A percentile compares a stretch with the other conserved stretches of the same genome.
Conservation (phyloP, 2,797 vertebrate species). For the Pipistrellus kuhlii region DNA sequence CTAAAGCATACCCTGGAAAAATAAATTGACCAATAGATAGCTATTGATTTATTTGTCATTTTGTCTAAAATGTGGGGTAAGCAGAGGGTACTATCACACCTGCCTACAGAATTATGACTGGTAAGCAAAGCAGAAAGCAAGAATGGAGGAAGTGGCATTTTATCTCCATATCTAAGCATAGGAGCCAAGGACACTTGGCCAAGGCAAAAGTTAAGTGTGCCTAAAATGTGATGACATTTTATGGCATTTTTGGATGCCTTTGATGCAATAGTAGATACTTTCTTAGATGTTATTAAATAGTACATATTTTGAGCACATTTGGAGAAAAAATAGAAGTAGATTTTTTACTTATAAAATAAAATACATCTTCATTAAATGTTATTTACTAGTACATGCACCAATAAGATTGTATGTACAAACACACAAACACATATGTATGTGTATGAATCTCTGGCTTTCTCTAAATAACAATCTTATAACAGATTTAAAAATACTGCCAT, state of each 20-base stretch:
- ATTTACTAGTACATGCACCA: not conserved
- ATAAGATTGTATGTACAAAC: not conserved
- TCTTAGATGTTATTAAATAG: not conserved
- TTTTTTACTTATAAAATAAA: not conserved
- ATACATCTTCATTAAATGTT: not conserved
- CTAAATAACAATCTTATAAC: not conserved
- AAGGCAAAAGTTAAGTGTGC: not conserved
- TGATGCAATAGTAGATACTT: not conserved
- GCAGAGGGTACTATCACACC: not conserved
- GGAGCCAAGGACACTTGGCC: not conserved
- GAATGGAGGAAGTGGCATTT: not conserved
- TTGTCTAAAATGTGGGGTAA: not conserved
- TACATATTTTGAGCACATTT: not conserved
- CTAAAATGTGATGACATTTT: not conserved
- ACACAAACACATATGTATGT: not conserved
- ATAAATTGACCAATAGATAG: not conserved
- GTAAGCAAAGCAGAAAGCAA: not conserved
- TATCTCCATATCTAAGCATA: not conserved
- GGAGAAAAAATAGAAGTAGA: not conserved
- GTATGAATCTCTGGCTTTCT: not conserved
- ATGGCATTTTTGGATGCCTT: not conserved
- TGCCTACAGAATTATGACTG: not conserved
- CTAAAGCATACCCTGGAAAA: not conserved
- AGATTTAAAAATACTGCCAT: not conserved
- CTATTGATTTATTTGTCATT: not conserved